A percentile compares a stretch with the other conserved stretches of the same genome.
Evolutionary conservation across 2,888 invertebrate genomes (phyloP).

Genomic region (Leptogaster cylindrica): DNA sequence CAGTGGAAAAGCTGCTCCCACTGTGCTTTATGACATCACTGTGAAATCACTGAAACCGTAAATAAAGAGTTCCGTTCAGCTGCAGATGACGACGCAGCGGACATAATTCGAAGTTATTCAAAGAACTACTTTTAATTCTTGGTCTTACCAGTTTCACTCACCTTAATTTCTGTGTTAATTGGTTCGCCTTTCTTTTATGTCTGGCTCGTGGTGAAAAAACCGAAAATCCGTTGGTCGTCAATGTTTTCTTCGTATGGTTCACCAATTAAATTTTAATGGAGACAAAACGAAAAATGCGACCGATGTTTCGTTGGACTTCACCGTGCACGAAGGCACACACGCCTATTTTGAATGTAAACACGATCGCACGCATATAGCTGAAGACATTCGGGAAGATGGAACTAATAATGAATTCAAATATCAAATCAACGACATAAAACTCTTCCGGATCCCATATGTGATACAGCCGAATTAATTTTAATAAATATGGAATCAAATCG

Average conservation of each 20-base stretch:
- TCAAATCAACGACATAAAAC: neutral
- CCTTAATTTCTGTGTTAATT: constrained; percentile 11
- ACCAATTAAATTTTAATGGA: constrained; percentile 3
- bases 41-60: constrained; percentile 10
- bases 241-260: no score
- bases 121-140: neutral
- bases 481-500: neutral
- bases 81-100: no score
- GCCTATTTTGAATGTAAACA: neutral
- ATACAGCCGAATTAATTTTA: neutral
- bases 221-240: no score
- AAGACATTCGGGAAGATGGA: neutral
- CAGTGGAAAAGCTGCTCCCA: no score
- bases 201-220: no score
- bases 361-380: constrained; percentile 3
- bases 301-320: constrained; percentile 13
- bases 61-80: constrained; percentile 22
- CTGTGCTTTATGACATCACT: constrained; percentile 22
- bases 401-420: neutral
- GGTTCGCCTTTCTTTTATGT: neutral
- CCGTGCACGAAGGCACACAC: neutral
- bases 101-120: no score
- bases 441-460: neutral
- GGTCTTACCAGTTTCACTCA: constrained; percentile 5
- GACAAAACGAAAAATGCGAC: constrained; percentile 1